Evolutionary conservation across 2,888 invertebrate genomes (phyloP).

Genomic region (Ommatoiulus sabulosus): DNA sequence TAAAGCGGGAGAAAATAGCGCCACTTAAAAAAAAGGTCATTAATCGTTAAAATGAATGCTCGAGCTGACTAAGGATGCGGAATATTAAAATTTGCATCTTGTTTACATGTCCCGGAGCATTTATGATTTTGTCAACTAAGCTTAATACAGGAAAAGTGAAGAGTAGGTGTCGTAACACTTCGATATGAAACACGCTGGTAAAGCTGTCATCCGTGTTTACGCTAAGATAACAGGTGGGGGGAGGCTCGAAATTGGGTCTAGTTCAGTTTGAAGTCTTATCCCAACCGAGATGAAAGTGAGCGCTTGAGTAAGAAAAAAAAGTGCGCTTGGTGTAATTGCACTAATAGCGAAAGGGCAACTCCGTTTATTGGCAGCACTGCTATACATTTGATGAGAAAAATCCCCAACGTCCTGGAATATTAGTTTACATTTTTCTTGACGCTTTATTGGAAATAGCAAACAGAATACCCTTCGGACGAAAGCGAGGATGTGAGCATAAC

Average conservation of each 20-base stretch:
- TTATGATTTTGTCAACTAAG: conserved; percentile 23
- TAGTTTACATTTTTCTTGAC: conserved; percentile 21
- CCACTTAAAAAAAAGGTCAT: neutral
- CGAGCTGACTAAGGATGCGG: neutral
- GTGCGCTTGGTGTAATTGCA: conserved; percentile 2
- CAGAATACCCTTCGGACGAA: conserved; percentile 12
- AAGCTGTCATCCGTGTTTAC: neutral
- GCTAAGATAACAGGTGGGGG: neutral
- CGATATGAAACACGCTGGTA: neutral
- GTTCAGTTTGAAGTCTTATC: neutral
- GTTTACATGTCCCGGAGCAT: neutral
- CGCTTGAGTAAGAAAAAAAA: neutral
- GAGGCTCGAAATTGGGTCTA: neutral
- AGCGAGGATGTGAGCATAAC: neutral
- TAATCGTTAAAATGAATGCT: conserved; percentile 1
- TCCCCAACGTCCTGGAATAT: conserved; percentile 17
- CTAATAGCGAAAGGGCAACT: neutral
- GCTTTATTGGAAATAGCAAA: conserved; percentile 43
- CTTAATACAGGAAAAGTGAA: neutral
- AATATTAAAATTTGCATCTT: neutral
- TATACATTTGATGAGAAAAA: conserved; percentile 39
- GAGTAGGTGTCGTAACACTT: neutral
- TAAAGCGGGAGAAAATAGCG: neutral
- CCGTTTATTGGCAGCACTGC: neutral
- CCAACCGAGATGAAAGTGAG: conserved; percentile 9